Evolutionary conservation across 2,888 invertebrate species (phyloP), one percentile per base, ranked within the genome.

Genomic region (Muscina levida): DNA sequence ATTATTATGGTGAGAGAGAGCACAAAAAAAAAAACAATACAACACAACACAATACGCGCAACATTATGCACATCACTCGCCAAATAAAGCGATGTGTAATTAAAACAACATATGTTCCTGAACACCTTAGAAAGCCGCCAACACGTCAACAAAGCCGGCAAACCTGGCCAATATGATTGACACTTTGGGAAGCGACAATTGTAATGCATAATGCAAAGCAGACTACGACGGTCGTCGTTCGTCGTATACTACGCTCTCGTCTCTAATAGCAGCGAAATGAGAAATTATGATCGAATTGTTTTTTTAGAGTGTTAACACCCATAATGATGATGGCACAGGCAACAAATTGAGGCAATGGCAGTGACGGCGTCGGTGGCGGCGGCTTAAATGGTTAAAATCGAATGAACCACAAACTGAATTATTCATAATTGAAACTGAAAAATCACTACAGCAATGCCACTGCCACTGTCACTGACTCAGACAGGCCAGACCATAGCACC

Each of bases 371-470:
- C n/a, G n/a, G n/a, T n/a, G n/a, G n/a, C n/a, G 66, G 66, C 66
- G 66, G 46, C 44, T 46, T 24, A 67, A 67, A 67, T 67, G 67
- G 46, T 31, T 13, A 68, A 73, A 59, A 72, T 31, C 31, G 31
- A 5, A 8, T 82, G 77, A 73, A 51, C 78, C 79, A 51, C n/a
- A 67, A 71, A 79, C 82, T 84, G 83, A 83, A 81, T 83, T 77
- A 84, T 84, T 84, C 83, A 85, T 82, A 82, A 82, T 82, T 77
- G 83, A 80, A 83, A 82, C 70, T 71, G 75, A 76, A 79, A n/a
- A 79, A 82, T 65, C 37, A 77, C 67, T 37, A 67, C 66, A 76
- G 67, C 57, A n/a, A n/a, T n/a, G n/a, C n/a, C 31, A 31, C 31
- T 31, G 26, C 44, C 76, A 74, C 46, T 48, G 13, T n/a, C 67